Base-by-base conservation (phyloP, 2,888 invertebrate genomes). In the Tenthredo amoena region DNA sequence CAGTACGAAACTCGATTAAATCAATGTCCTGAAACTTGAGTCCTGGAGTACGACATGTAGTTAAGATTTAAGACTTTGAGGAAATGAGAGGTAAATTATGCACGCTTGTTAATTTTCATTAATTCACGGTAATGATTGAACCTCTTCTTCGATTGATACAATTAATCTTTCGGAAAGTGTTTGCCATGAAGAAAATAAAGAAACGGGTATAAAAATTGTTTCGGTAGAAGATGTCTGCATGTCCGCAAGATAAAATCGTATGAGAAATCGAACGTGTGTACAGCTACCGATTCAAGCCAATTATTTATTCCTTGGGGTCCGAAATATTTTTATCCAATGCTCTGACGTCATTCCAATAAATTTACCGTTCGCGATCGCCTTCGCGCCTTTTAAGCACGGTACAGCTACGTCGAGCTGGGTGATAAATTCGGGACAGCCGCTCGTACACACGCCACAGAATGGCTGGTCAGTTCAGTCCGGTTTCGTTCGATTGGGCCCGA, bases 361-460 rank as follows among this genome's bases (percentile, higher is more conserved):
- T 83, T 68, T 47, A 6, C 47, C 26, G 15, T 71, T 65, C 50
- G 31, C 34, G 71, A 83, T 83, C 68, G 65, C 71, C 83, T 65
- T 83, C 83, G 65, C 83, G 83, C 83, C 83, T 65, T 83, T 83
- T 71, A 83, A 83, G 71, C 83, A 71, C 34, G 83, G 68, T 47
- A 47, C 37, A 7, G n/a, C 21, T 62, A 62, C 37, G 81, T 83
- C 68, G 26, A 47, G 18, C 43, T 34, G 84, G 84, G 79, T 86
- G 85, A 85, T 88, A 88, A 88, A 88, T 88, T 86, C 85, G 84
- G 84, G 65, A 86, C 87, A 87, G 86, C 85, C 68, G 65, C 84
- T 72, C 77, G 86, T 62, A 37, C 77, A 81, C 84, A 77, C 76
- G 76, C 77, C 83, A 71, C 79, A 55, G 50, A 87, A 87, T 86